Base-by-base conservation (phyloP, 2,113 vertebrate species). In the Cinclus cinclus region DNA sequence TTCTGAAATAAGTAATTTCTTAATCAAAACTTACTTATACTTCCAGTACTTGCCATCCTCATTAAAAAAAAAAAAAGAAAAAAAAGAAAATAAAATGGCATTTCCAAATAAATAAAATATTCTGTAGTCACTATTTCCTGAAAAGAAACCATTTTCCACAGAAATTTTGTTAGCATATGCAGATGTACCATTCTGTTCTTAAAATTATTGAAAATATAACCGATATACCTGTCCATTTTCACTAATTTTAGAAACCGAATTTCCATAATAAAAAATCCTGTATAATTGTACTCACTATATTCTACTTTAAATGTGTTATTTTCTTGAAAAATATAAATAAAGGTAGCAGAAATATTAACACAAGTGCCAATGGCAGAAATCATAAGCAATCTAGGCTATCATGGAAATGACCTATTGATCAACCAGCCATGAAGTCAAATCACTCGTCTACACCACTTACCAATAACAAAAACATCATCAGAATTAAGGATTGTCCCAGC, bases 81-180 rank as follows among this genome's bases (percentile, higher is more conserved):
- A 16, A 11, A 18, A 55, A 9, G 7, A 21, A 28, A 42, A 18
- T 7, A 27, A 27, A 46, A 39, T n/a, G 2, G 1, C 1, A 30
- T 73, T 89, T 65, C 9, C 19, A 79, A 17, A 67, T 9, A 47
- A 69, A 58, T 7, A 55, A 83, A 94, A 69, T 8, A 27, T 60
- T 60, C 15, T 46, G 2, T 63, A 64, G 10, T 41, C 3, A 2
- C 5, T n/a, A 33, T 65, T 56, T 6, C 14, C 17, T 10, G 1
- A 37, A 84, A 80, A 59, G 1, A 52, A 87, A 31, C 1, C 0
- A 30, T 71, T 87, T 64, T 41, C 15, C 11, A 37, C 46, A n/a
- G 15, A 52, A 75, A 35, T 65, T n/a, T 63, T 69, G 4, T 56
- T 59, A 83, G 6, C 11, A n/a, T 9, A 53, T 13, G 35, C 35